Base-by-base conservation (phyloP, 1,140 invertebrate species). In the Chymomyza costata region DNA sequence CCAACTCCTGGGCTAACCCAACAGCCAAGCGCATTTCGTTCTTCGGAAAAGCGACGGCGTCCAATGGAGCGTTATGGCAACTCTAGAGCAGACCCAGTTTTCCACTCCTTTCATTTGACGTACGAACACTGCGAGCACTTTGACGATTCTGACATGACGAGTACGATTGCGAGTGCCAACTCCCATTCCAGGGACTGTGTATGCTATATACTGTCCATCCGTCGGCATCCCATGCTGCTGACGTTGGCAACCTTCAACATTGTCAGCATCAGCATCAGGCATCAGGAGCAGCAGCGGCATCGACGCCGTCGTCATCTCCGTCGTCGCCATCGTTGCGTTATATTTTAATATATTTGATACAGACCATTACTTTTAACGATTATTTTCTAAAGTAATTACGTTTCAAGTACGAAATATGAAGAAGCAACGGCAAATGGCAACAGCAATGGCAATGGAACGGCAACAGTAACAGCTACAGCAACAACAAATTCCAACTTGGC, bases 331-430 rank as follows among this genome's bases (percentile, higher is more conserved):
- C 53, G 62, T 65, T 66, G 74, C 65, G 65, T 73, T 81, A 69
- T 76, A 83, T 83, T 83, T 83, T 83, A 83, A 83, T 83, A 83
- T 83, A 83, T 83, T 83, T 83, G 80, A 83, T 83, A 83, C 80
- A 83, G 80, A 71, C 68, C 69, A 83, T 83, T 83, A 83, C 73
- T 83, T 83, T 83, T 83, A 83, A 83, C 80, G 80, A 74, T 83
- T 83, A 83, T 83, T 83, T 83, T 83, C 80, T 80, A 83, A 83
- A 83, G 80, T 83, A 83, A 83, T 83, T 83, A 83, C 80, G 73
- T 83, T 83, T 73, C 74, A 80, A 80, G 73, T 80, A 82, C 70
- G 78, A 82, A 82, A 82, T 82, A 82, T 82, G 78, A 82, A 82
- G 64, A 80, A 56, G 74, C 67, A 53, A 61, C 43, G 32, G 58